A percentile compares a stretch with the other conserved stretches of the same genome.
Evolutionary conservation across 2,113 vertebrate genomes (phyloP).

Genomic region (Centropus bengalensis): DNA sequence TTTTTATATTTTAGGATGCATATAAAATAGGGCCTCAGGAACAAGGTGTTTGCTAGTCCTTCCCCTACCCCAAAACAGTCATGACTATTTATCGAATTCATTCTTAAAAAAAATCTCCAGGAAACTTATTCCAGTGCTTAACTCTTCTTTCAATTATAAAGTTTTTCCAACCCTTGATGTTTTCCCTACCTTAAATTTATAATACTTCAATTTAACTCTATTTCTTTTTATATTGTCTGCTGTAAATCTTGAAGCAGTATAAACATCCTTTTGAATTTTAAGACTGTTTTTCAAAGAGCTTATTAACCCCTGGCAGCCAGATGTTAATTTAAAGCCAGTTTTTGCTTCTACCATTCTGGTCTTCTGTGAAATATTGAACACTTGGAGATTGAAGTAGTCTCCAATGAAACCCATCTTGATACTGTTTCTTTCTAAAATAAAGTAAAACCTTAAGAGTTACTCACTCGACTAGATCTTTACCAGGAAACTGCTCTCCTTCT

Average conservation of each 20-base stretch:
- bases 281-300: not conserved
- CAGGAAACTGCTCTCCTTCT: not conserved
- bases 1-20: not conserved
- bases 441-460: not conserved
- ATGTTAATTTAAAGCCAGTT: not conserved
- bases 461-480: not conserved
- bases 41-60: not conserved
- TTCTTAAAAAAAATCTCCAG: not conserved
- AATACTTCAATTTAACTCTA: not conserved
- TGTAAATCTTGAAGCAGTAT: slow-evolving; percentile 6
- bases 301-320: not conserved
- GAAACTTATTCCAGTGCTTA: not conserved
- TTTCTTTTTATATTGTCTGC: not conserved
- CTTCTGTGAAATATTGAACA: not conserved
- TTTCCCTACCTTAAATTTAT: slow-evolving; percentile 3
- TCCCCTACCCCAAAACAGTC: not conserved
- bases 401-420: not conserved
- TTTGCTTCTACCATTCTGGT: not conserved
- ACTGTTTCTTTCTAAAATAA: not conserved
- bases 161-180: not conserved
- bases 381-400: fast-evolving
- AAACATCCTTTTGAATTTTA: not conserved
- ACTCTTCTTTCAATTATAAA: not conserved
- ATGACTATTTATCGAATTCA: not conserved
- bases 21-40: not conserved